Percentiles rank a stretch among this genome's conserved stretches.
Evolutionary conservation across 2,113 vertebrate species (phyloP).

Genomic region (Oncorhynchus mykiss): DNA sequence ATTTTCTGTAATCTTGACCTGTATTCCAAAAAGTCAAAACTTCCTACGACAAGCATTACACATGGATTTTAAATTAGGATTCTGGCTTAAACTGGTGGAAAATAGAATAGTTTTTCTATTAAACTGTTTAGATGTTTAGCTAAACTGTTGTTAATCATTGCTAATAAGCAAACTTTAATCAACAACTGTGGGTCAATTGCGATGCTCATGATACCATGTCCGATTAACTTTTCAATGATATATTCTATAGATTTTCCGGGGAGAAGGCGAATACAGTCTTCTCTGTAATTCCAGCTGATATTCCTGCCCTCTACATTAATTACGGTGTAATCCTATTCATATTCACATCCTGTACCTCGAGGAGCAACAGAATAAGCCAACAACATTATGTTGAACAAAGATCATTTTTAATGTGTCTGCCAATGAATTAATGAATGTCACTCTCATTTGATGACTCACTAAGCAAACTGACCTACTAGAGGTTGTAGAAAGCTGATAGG

Average conservation of each 20-base stretch:
- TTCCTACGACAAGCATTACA: no score
- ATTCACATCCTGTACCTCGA: background rate
- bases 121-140: no score
- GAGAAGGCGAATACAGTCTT: background rate
- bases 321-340: background rate
- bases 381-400: slow-evolving; percentile 7
- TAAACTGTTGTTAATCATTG: background rate
- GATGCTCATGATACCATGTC: background rate
- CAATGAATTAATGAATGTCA: slow-evolving; percentile 15
- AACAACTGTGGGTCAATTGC: background rate
- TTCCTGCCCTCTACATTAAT: slow-evolving; percentile 6
- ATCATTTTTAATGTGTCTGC: slow-evolving; percentile 8
- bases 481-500: background rate
- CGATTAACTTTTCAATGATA: background rate
- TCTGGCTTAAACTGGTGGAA: no score
- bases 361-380: background rate
- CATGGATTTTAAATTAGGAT: no score
- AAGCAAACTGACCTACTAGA: background rate
- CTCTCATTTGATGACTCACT: slow-evolving; percentile 1
- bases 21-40: no score
- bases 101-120: no score
- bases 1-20: no score
- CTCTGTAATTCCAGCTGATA: slow-evolving; percentile 2
- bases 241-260: slow-evolving; percentile 1
- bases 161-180: background rate